These are phyloP conservation scores for Hydrocynus forskahlii DNA, from an alignment of 2,797 vertebrate genomes.

Conservation along the genomic window DNA sequence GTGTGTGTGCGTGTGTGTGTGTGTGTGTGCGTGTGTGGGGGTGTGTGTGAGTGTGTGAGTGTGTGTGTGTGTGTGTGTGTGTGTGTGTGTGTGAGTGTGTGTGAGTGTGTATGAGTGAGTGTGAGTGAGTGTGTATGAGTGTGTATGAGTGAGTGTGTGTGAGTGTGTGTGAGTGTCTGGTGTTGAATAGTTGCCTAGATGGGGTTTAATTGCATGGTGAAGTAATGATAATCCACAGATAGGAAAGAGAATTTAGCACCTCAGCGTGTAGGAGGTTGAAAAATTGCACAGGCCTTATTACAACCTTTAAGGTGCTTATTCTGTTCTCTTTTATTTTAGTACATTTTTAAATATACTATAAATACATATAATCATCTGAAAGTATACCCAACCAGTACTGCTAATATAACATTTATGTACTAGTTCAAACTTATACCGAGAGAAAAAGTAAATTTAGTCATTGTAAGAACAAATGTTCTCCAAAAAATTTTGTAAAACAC, in stretches of 20 bases:
- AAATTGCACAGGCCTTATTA: not conserved
- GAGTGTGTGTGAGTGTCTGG: not conserved
- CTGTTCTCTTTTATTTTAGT: not conserved
- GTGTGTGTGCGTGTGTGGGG: too few relatives aligned
- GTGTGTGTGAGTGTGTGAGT: too few relatives aligned
- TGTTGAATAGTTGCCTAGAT: not conserved
- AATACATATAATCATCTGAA: not conserved
- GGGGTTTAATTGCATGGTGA: conserved; percentile 6
- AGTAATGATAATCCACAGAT: not conserved
- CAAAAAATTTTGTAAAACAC: too few relatives aligned
- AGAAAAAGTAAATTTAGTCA: too few relatives aligned
- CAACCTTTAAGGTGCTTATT: not conserved
- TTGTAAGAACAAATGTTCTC: too few relatives aligned
- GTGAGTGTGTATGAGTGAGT: too few relatives aligned
- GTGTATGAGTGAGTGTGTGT: not conserved
- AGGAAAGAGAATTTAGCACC: not conserved
- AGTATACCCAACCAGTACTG: not conserved
- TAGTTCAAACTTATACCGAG: not conserved
- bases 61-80: not conserved
- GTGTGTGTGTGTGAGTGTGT: too few relatives aligned
- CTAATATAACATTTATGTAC: not conserved
- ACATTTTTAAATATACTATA: not conserved
- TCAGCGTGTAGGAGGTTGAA: not conserved
- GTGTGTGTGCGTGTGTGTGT: too few relatives aligned
- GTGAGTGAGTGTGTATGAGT: too few relatives aligned